These are phyloP conservation scores for Nematopogon swammerdamellus DNA, from an alignment of 2,888 invertebrate genomes.

Conservation along the genomic window DNA sequence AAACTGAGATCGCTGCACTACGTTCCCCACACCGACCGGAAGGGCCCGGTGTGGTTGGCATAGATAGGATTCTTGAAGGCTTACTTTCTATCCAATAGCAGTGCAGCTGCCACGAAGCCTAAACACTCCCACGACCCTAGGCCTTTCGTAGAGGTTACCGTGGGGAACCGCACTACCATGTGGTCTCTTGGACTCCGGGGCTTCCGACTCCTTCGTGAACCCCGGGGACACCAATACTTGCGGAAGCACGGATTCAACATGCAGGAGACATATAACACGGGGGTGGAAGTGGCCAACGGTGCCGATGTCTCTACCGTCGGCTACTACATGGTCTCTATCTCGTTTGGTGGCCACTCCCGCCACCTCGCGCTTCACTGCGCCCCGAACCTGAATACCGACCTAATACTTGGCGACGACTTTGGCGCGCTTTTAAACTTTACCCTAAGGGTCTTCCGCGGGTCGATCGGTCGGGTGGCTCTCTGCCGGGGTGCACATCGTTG, in stretches of 20 bases:
- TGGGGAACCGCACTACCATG: too few relatives aligned
- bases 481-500: not conserved
- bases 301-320: not conserved
- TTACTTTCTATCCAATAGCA: not conserved
- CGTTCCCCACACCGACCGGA: not conserved
- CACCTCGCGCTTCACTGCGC: not conserved
- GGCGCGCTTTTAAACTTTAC: not conserved
- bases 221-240: not conserved
- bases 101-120: not conserved
- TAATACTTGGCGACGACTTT: constrained; percentile 1
- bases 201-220: not conserved
- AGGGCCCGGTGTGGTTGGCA: not conserved
- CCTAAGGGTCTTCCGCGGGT: not conserved
- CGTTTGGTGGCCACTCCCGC: not conserved
- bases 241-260: not conserved
- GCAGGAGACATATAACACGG: not conserved
- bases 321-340: not conserved
- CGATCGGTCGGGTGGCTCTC: not conserved
- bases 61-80: not conserved
- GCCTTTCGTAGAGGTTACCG: not conserved
- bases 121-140: not conserved
- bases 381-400: not conserved
- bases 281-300: not conserved
- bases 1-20: not conserved
- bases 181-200: constrained; percentile 1